phyloP scores from a whole-genome alignment of 2,888 invertebrate genomes.

The Lasius fuliginosus region DNA sequence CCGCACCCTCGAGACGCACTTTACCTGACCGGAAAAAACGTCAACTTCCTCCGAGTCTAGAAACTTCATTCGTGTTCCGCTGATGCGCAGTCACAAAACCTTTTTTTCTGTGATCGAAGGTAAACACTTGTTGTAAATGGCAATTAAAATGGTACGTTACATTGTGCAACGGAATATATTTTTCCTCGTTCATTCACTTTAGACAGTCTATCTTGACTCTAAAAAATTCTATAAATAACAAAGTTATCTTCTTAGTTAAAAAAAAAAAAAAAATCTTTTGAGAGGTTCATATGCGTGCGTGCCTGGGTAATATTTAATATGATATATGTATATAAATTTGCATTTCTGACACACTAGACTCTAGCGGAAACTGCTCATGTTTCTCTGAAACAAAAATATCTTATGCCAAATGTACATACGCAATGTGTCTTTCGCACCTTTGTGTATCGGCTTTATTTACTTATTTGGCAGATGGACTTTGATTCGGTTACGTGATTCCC shows the following conservation, averaged over 20 bases:
- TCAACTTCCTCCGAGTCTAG: neutral
- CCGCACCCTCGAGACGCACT: conserved; percentile 22
- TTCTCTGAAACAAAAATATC: neutral
- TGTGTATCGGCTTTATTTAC: neutral
- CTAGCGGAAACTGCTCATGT: neutral
- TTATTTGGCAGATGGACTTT: neutral
- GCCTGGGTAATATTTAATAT: neutral
- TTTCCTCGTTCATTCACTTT: neutral
- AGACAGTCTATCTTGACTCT: neutral
- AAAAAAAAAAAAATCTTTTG: neutral
- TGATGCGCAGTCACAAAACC: neutral
- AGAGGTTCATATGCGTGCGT: neutral
- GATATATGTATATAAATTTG: neutral
- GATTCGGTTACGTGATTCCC: conserved; percentile 14
- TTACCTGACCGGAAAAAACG: conserved; percentile 41
- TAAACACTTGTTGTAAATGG: neutral
- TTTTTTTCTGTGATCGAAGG: neutral
- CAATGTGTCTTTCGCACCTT: neutral
- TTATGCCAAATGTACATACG: neutral
- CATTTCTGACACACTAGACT: neutral
- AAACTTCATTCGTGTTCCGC: conserved; percentile 27
- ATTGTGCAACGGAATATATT: neutral
- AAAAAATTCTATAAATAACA: neutral
- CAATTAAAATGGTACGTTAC: neutral
- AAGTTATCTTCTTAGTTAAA: neutral